Evolutionary conservation across 2,113 vertebrate species (phyloP).

Genomic region (Chlorodrepanis virens): DNA sequence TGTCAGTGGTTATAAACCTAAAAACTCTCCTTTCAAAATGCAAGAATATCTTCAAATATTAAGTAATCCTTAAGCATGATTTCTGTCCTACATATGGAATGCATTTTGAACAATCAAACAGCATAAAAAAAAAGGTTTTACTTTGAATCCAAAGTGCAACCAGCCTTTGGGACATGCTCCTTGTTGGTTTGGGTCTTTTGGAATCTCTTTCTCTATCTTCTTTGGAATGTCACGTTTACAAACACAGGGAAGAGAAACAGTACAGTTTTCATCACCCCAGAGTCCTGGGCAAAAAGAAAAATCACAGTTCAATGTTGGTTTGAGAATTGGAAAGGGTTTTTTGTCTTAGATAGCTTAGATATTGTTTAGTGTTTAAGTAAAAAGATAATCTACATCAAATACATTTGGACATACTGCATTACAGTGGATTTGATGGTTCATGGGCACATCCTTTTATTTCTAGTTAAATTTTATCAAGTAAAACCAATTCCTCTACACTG

Average conservation of each 20-base stretch:
- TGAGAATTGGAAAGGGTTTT: background rate
- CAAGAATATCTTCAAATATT: background rate
- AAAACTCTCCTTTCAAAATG: background rate
- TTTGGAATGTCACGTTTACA: constrained; percentile 83
- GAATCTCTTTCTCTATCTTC: constrained; percentile 77
- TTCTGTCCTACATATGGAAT: background rate
- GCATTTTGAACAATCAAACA: background rate
- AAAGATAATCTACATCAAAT: background rate
- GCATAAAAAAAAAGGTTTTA: constrained; percentile 37
- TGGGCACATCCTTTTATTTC: background rate
- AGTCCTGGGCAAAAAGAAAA: constrained; percentile 73
- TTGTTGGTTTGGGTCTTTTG: constrained; percentile 73
- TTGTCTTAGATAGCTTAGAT: background rate
- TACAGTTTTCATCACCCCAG: constrained; percentile 81
- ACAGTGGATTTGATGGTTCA: background rate
- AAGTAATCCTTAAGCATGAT: background rate
- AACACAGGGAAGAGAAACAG: constrained; percentile 77
- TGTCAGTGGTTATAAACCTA: background rate
- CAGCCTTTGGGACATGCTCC: constrained; percentile 88
- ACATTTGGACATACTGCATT: background rate
- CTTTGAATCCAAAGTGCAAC: constrained; percentile 91
- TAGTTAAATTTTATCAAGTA: background rate
- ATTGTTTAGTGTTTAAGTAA: background rate
- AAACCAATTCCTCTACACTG: background rate
- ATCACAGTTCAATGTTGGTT: background rate